A percentile compares a stretch with the other conserved stretches of the same genome.
Evolutionary conservation across 2,888 invertebrate species (phyloP).

Genomic region (Andrena hattorfiana): DNA sequence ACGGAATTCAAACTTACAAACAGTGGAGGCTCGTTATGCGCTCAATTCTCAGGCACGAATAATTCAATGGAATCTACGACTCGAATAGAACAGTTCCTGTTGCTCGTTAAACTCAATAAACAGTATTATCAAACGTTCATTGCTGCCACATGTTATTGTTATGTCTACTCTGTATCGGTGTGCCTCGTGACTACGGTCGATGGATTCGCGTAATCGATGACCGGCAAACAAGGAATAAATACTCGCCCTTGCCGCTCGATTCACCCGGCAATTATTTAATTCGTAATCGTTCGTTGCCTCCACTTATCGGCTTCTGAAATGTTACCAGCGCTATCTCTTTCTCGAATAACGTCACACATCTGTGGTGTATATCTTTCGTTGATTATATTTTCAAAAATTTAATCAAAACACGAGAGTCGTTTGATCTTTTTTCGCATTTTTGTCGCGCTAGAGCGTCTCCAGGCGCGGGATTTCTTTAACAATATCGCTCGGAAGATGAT

Average conservation of each 20-base stretch:
- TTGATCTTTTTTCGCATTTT: not conserved
- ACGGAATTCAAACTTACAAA: not conserved
- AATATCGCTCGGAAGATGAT: conserved; percentile 3
- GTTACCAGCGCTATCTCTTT: not conserved
- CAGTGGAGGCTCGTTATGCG: not conserved
- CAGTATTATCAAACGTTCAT: conserved; percentile 12
- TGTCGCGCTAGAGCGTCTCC: not conserved
- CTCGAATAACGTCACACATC: conserved; percentile 12
- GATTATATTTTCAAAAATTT: conserved; percentile 10
- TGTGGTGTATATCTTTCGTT: not conserved
- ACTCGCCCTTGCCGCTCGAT: not conserved
- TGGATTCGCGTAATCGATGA: not conserved
- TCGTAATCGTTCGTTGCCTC: not conserved
- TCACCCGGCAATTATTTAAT: not conserved
- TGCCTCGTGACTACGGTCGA: not conserved
- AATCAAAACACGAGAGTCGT: not conserved
- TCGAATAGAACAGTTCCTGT: not conserved
- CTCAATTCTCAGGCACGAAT: not conserved
- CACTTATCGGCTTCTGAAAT: not conserved
- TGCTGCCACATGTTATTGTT: conserved; percentile 11
- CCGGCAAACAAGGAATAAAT: not conserved
- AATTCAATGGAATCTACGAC: not conserved
- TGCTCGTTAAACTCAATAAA: conserved; percentile 1
- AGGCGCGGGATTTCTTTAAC: not conserved
- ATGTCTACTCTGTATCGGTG: conserved; percentile 1